Evolutionary conservation across 2,888 invertebrate genomes (phyloP).

Genomic region (Blastobasis lacticolella): DNA sequence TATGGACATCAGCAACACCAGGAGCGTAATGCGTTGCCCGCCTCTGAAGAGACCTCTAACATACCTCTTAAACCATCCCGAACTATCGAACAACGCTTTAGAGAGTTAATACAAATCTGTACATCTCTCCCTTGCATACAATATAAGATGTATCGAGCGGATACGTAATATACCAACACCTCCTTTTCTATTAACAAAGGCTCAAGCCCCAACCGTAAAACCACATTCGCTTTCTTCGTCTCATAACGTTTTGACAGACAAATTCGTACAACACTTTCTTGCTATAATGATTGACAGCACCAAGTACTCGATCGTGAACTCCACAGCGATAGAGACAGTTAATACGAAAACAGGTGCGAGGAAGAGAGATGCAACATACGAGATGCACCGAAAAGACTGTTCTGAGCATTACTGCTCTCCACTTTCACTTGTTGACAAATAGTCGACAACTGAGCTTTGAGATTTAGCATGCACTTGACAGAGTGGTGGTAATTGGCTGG

Average conservation of each 20-base stretch:
- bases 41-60: too few relatives aligned
- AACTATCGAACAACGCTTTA: too few relatives aligned
- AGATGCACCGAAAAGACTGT: not conserved
- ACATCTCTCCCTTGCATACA: too few relatives aligned
- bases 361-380: not conserved
- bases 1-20: too few relatives aligned
- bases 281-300: constrained; percentile 24
- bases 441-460: not conserved
- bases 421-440: constrained; percentile 8
- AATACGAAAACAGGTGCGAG: not conserved
- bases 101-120: too few relatives aligned
- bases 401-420: not conserved
- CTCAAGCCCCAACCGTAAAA: not conserved
- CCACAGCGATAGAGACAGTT: not conserved
- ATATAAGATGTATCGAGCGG: too few relatives aligned
- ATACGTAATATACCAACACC: too few relatives aligned
- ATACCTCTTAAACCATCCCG: too few relatives aligned
- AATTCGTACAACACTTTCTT: constrained; percentile 34
- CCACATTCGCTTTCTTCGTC: constrained; percentile 30
- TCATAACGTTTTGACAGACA: constrained; percentile 35
- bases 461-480: too few relatives aligned
- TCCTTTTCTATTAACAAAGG: not conserved
- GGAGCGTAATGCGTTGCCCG: too few relatives aligned
- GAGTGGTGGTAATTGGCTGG: too few relatives aligned
- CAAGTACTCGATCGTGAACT: not conserved